Evolutionary conservation across 1,140 invertebrate species (phyloP).

Genomic region (Euborellia annulipes): DNA sequence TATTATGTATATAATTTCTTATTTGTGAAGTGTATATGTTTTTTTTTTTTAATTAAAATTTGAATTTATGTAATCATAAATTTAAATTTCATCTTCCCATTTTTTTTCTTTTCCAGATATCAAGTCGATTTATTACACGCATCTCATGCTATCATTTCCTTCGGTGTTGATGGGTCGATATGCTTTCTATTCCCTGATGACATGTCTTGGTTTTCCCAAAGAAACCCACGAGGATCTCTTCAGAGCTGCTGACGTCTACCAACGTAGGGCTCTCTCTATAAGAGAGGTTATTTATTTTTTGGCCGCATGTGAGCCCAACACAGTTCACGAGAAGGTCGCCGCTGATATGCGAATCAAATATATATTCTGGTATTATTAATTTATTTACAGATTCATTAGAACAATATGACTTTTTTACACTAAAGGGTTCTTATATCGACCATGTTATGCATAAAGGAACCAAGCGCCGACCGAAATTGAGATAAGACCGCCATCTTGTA

Average conservation of each 20-base stretch:
- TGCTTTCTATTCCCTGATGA: background rate
- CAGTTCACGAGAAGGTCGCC: background rate
- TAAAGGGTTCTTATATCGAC: too few relatives aligned
- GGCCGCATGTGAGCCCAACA: constrained; percentile 4
- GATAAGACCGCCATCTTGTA: too few relatives aligned
- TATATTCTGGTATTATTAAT: constrained; percentile 7
- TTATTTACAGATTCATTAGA: too few relatives aligned
- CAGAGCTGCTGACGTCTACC: constrained; percentile 2
- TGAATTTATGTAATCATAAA: too few relatives aligned
- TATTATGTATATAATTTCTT: too few relatives aligned
- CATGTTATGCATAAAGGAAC: too few relatives aligned
- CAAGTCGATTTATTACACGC: constrained; percentile 3
- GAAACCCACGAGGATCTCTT: background rate
- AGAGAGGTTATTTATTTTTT: constrained; percentile 3
- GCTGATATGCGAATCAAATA: background rate
- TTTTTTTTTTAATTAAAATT: too few relatives aligned
- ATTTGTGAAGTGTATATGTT: too few relatives aligned
- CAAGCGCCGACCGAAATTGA: too few relatives aligned
- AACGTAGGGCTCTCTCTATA: background rate
- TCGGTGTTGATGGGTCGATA: constrained; percentile 2
- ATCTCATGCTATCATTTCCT: constrained; percentile 1
- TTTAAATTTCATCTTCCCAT: too few relatives aligned
- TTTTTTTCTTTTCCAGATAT: constrained; percentile 6
- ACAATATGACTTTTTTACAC: too few relatives aligned
- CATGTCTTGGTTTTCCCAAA: background rate